These are phyloP conservation scores for Drosophila neocordata DNA, from an alignment of 1,140 invertebrate genomes.

Conservation along the genomic window DNA sequence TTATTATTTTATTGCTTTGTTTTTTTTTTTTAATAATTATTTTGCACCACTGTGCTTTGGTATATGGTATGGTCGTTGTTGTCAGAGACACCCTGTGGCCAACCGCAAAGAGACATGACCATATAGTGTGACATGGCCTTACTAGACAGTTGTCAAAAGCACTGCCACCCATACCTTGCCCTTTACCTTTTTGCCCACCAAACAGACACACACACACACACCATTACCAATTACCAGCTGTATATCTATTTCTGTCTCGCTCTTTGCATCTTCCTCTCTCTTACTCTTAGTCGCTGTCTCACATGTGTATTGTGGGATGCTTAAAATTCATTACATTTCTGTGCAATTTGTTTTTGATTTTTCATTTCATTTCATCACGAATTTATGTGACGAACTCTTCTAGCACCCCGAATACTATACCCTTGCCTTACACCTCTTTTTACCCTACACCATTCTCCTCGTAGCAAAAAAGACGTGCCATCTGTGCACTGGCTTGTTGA, in stretches of 20 bases:
- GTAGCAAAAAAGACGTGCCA: conserved; percentile 38
- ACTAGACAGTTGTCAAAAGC: conserved; percentile 76
- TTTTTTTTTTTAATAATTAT: not conserved
- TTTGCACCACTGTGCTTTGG: conserved; percentile 26
- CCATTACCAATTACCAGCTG: no score
- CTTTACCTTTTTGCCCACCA: conserved; percentile 14
- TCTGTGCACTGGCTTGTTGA: conserved; percentile 56
- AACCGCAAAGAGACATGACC: conserved; percentile 78
- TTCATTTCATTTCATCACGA: conserved; percentile 75
- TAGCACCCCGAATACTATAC: not conserved
- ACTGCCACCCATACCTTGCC: conserved; percentile 29
- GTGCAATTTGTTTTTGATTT: conserved; percentile 79
- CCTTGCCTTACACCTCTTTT: not conserved
- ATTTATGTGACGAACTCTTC: conserved; percentile 57
- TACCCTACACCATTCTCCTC: not conserved
- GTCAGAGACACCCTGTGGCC: conserved; percentile 76
- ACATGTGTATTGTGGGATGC: conserved; percentile 62
- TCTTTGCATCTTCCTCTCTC: no score
- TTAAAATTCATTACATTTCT: conserved; percentile 80
- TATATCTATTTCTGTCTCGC: no score
- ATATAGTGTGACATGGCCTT: conserved; percentile 77
- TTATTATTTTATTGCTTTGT: not conserved
- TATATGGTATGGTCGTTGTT: conserved; percentile 37
- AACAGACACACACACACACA: conserved; percentile 9
- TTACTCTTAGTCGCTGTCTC: not conserved